A percentile compares a stretch with the other conserved stretches of the same genome.
Conservation (phyloP, 2,888 invertebrate genomes). For the Polyommatus iphigenia region DNA sequence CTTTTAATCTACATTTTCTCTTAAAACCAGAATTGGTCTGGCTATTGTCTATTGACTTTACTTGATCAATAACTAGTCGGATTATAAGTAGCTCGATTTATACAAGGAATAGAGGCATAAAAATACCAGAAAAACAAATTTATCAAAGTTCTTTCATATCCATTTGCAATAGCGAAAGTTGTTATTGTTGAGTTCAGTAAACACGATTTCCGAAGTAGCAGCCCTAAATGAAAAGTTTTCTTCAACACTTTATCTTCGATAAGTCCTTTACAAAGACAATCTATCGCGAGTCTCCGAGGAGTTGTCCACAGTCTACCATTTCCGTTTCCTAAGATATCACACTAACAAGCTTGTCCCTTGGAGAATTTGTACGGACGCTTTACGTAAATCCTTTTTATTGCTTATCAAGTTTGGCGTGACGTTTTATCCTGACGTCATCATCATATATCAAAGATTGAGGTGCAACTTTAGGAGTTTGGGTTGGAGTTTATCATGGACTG, state of each 20-base stretch:
- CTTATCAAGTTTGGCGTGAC: background rate
- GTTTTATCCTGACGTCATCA: background rate
- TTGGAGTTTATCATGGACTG: too few species aligned
- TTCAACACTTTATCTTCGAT: conserved; percentile 47
- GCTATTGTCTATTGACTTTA: too few species aligned
- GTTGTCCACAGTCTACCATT: conserved; percentile 48
- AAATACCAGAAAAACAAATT: background rate
- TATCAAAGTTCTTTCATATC: background rate
- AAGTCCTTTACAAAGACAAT: conserved; percentile 57
- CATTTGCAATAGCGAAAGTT: background rate
- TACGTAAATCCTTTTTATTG: conserved; percentile 7
- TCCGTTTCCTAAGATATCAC: conserved; percentile 55
- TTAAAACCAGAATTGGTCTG: too few species aligned
- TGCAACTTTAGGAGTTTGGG: too few species aligned
- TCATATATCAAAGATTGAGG: background rate
- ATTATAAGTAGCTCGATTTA: background rate
- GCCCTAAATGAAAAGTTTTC: conserved; percentile 22
- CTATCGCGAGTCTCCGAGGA: conserved; percentile 57
- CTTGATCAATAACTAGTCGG: too few species aligned
- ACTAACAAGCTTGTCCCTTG: conserved; percentile 44
- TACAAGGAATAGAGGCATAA: background rate
- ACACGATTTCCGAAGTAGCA: background rate
- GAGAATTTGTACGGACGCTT: conserved; percentile 9
- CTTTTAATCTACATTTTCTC: too few species aligned
- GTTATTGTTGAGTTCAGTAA: conserved; percentile 6